Conservation (phyloP, 2,113 vertebrate genomes). For the Chinchilla lanigera region DNA sequence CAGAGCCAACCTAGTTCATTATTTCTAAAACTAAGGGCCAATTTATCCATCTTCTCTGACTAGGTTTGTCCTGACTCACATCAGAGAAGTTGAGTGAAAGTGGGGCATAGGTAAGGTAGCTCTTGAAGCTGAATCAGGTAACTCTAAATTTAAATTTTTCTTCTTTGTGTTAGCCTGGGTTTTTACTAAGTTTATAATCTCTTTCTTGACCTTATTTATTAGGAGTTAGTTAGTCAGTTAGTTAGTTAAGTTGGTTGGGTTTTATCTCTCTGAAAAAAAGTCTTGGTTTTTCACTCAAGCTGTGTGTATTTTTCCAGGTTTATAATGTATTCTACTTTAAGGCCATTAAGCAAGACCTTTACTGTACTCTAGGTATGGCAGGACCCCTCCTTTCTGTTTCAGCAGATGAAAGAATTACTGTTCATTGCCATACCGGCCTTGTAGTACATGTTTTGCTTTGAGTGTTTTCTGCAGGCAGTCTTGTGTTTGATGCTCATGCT, state of each 20-base stretch:
- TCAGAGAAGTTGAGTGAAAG: neutral
- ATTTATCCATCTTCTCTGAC: neutral
- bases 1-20: neutral
- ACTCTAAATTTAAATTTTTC: neutral
- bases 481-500: neutral
- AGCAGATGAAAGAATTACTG: neutral
- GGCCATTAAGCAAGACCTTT: neutral
- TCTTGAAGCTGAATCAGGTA: neutral
- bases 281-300: neutral
- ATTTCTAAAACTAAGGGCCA: neutral
- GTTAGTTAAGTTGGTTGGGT: too few relatives aligned
- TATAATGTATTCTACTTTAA: neutral
- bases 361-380: neutral
- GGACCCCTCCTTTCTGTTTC: neutral
- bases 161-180: neutral
- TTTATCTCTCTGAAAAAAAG: neutral
- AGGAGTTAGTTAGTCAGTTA: neutral
- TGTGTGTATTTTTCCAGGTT: neutral
- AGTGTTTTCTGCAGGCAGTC: neutral
- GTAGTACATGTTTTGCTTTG: neutral
- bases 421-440: neutral
- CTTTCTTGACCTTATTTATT: constrained; percentile 15
- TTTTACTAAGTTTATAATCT: neutral
- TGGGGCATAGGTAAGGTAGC: neutral
- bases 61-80: neutral